A percentile compares a stretch with the other conserved stretches of the same genome.
Conservation (phyloP, 1,140 invertebrate species). For the Pseudomyrmex cubaensis region DNA sequence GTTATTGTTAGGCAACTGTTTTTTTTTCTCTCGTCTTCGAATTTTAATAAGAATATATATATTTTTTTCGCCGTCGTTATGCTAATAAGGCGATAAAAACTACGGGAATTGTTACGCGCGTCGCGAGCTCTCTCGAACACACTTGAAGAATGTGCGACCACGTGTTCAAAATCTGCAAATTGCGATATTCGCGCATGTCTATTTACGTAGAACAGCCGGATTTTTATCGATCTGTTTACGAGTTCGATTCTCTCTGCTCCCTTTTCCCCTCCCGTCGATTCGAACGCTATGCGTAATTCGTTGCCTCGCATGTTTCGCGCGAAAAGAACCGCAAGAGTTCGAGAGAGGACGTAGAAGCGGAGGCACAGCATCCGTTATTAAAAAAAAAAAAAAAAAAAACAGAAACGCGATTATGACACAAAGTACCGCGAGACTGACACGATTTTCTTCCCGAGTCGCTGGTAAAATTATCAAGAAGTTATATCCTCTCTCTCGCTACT, state of each 20-base stretch:
- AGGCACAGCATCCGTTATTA: conserved; percentile 36
- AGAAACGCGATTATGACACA: conserved; percentile 16
- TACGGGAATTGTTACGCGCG: background rate
- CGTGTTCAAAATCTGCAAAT: background rate
- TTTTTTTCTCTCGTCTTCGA: too few species aligned
- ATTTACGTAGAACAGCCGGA: conserved; percentile 50
- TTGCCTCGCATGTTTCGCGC: conserved; percentile 36
- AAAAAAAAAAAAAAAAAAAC: conserved; percentile 17
- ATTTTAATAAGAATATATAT: too few species aligned
- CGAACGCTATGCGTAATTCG: conserved; percentile 34
- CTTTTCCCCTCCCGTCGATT: background rate
- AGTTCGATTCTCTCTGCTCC: conserved; percentile 28
- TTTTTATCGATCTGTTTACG: conserved; percentile 57
- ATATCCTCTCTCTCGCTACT: background rate
- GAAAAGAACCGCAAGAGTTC: conserved; percentile 5
- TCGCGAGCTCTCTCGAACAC: conserved; percentile 65
- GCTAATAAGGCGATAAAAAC: too few species aligned
- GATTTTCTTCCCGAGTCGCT: background rate
- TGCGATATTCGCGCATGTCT: conserved; percentile 26
- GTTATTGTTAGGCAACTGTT: too few species aligned
- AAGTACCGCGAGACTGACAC: conserved; percentile 13
- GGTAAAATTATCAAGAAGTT: conserved; percentile 24
- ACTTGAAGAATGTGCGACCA: background rate
- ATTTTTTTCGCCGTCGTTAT: too few species aligned
- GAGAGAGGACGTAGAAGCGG: background rate